Conservation (phyloP, 1,140 invertebrate species). For the Battus philenor region DNA sequence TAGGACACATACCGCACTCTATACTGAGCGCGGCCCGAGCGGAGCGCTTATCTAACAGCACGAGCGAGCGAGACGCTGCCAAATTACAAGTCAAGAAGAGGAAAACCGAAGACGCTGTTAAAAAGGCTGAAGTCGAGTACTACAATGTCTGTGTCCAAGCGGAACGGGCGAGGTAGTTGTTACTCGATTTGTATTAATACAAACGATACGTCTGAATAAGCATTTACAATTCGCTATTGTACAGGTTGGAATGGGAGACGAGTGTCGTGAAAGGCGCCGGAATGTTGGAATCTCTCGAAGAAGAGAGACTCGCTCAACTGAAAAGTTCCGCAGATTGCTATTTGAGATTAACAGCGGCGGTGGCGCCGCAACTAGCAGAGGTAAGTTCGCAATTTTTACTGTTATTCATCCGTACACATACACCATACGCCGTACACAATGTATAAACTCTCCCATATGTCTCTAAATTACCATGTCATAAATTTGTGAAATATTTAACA, state of each 20-base stretch:
- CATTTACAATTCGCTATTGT: constrained; percentile 16
- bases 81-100: constrained; percentile 91
- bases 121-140: constrained; percentile 95
- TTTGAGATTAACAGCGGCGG: constrained; percentile 84
- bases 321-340: constrained; percentile 80
- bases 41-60: constrained; percentile 36
- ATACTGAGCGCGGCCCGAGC: constrained; percentile 60
- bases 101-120: constrained; percentile 92
- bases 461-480: too few relatives aligned
- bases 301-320: constrained; percentile 89
- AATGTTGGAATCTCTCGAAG: constrained; percentile 89
- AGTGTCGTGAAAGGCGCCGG: constrained; percentile 88
- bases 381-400: constrained; percentile 21
- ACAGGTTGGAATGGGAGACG: constrained; percentile 93
- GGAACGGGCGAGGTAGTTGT: constrained; percentile 84
- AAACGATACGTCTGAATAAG: constrained; percentile 1
- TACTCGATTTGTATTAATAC: not conserved
- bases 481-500: too few relatives aligned
- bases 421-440: too few relatives aligned
- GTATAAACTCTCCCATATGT: not conserved
- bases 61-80: constrained; percentile 75
- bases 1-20: constrained; percentile 65
- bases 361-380: constrained; percentile 83
- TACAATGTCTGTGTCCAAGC: constrained; percentile 93
- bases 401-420: too few relatives aligned